Conservation (phyloP, 1,140 invertebrate genomes). For the Pseudoatta argentina region DNA sequence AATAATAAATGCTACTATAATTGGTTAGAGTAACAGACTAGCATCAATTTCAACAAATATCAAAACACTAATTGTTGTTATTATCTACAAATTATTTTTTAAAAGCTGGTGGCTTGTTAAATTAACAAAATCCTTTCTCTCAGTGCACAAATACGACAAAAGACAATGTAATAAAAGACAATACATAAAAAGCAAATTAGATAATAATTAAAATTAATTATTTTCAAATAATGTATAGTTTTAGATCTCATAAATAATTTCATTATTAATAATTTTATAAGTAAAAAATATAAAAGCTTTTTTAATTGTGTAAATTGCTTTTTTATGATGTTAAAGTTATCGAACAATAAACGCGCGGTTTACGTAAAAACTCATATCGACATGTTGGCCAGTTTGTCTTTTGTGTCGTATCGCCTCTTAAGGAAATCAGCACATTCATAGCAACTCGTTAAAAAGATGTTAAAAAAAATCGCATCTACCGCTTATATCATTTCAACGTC, state of each 20-base stretch:
- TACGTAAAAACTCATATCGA: neutral
- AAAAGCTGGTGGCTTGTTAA: no score
- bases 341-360: neutral
- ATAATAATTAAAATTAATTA: neutral
- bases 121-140: no score
- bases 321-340: neutral
- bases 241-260: neutral
- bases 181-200: neutral
- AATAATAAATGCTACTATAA: no score
- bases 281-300: neutral
- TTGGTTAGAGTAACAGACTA: no score
- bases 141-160: no score
- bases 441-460: conserved; percentile 21
- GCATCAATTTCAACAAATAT: no score
- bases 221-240: neutral
- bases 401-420: neutral
- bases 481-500: conserved; percentile 10
- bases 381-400: neutral
- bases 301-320: neutral
- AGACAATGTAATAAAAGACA: neutral
- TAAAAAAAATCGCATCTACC: conserved; percentile 29
- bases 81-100: no score
- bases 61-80: no score
- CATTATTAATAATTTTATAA: neutral
- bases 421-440: conserved; percentile 5